phyloP scores from a whole-genome alignment of 2,113 vertebrate species.

The Thamnaconus septentrionalis region DNA sequence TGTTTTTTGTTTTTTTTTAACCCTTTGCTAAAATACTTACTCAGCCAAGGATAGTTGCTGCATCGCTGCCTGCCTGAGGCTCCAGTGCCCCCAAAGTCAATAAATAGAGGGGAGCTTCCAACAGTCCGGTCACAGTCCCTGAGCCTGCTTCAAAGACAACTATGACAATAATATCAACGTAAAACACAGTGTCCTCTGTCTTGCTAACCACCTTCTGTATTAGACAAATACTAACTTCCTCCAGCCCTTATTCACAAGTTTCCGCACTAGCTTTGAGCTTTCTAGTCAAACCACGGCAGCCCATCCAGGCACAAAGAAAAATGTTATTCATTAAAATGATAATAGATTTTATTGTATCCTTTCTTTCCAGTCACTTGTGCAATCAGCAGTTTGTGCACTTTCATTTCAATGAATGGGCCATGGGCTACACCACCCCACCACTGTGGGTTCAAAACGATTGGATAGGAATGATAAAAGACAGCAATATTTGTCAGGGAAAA shows the following conservation, averaged over 20 bases:
- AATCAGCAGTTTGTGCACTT: slow-evolving; percentile 65
- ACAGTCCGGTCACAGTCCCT: slow-evolving; percentile 14
- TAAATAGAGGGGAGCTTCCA: slow-evolving; percentile 36
- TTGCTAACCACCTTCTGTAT: background rate
- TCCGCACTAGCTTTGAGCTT: slow-evolving; percentile 51
- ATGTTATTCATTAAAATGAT: slow-evolving; percentile 70
- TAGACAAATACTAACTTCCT: background rate
- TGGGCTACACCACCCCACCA: too few relatives aligned
- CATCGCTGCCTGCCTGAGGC: slow-evolving; percentile 36
- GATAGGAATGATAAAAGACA: too few relatives aligned
- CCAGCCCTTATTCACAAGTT: background rate
- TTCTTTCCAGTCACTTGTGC: slow-evolving; percentile 59
- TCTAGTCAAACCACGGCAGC: slow-evolving; percentile 41
- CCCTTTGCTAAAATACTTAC: slow-evolving; percentile 44
- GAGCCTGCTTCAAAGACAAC: slow-evolving; percentile 23
- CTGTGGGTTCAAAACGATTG: too few relatives aligned
- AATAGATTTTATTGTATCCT: slow-evolving; percentile 72
- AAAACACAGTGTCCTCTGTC: background rate
- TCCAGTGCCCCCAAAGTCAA: slow-evolving; percentile 39
- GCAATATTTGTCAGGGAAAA: too few relatives aligned
- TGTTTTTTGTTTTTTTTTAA: background rate
- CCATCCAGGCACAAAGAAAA: slow-evolving; percentile 63
- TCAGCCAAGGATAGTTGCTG: slow-evolving; percentile 28
- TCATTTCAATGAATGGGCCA: slow-evolving; percentile 52
- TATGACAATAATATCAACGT: slow-evolving; percentile 1